Conservation (phyloP, 2,888 invertebrate species). For the Spilarctia lutea region DNA sequence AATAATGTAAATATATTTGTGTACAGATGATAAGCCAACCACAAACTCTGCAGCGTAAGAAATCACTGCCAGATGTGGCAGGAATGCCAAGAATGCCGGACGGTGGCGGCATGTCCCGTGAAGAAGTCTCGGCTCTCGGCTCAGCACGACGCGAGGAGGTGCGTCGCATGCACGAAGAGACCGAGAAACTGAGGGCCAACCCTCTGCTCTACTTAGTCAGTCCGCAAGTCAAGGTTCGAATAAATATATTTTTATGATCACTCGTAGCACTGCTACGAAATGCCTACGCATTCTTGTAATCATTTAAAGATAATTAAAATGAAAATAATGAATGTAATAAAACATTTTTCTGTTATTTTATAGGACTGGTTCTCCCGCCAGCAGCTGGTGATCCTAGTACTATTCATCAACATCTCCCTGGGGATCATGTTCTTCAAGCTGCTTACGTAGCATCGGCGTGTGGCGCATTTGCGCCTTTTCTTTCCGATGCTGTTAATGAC, state of each 20-base stretch:
- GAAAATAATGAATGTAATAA: background rate
- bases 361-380: conserved; percentile 99
- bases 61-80: conserved; percentile 98
- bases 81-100: conserved; percentile 92
- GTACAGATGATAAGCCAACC: conserved; percentile 91
- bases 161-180: conserved; percentile 95
- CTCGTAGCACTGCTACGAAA: conserved; percentile 38
- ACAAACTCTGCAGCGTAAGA: conserved; percentile 95
- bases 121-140: conserved; percentile 97
- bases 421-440: conserved; percentile 98
- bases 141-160: conserved; percentile 98
- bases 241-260: background rate
- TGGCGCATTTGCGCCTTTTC: conserved; percentile 75
- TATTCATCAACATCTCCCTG: conserved; percentile 97
- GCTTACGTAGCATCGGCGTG: conserved; percentile 94
- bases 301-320: background rate
- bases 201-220: conserved; percentile 98
- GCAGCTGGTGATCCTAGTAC: conserved; percentile 96
- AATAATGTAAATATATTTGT: background rate
- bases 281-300: background rate
- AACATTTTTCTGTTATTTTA: conserved; percentile 51
- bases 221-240: conserved; percentile 96
- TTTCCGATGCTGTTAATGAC: conserved; percentile 56
- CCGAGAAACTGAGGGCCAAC: conserved; percentile 96
- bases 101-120: conserved; percentile 93